phyloP scores from a whole-genome alignment of 30 jellyfish, hydroid and myxozoan species.

The Aurelia coerulea region DNA sequence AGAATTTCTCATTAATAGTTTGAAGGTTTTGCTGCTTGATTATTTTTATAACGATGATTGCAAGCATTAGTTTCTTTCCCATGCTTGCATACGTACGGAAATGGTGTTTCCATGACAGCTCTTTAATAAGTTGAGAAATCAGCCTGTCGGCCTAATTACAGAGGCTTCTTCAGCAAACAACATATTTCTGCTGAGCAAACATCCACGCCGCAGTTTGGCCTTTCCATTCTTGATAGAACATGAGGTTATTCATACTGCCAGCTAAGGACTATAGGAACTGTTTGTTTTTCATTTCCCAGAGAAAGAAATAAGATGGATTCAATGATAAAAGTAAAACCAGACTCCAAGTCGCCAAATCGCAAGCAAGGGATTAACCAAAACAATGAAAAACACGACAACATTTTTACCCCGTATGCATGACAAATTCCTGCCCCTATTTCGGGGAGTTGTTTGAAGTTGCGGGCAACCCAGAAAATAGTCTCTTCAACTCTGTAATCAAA shows the following conservation, averaged over 20 bases:
- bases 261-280: conserved; percentile 34
- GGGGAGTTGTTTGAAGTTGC: background rate
- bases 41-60: background rate
- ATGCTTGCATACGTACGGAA: conserved; percentile 31
- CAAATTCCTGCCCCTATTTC: conserved; percentile 9
- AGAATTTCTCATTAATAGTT: too few relatives aligned
- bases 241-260: conserved; percentile 73
- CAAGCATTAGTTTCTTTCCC: conserved; percentile 36
- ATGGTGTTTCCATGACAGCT: conserved; percentile 62
- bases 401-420: background rate
- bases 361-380: conserved; percentile 19
- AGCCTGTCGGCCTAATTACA: conserved; percentile 73
- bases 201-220: conserved; percentile 79
- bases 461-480: too few relatives aligned
- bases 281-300: conserved; percentile 54
- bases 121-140: conserved; percentile 69
- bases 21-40: too few relatives aligned
- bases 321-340: conserved; percentile 5
- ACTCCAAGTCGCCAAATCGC: conserved; percentile 44
- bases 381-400: conserved; percentile 7
- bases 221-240: conserved; percentile 59
- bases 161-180: conserved; percentile 74
- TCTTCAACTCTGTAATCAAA: too few relatives aligned
- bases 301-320: conserved; percentile 54
- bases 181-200: conserved; percentile 67